phyloP scores from a whole-genome alignment of 2,888 invertebrate species.

The Aporophyla lueneburgensis region DNA sequence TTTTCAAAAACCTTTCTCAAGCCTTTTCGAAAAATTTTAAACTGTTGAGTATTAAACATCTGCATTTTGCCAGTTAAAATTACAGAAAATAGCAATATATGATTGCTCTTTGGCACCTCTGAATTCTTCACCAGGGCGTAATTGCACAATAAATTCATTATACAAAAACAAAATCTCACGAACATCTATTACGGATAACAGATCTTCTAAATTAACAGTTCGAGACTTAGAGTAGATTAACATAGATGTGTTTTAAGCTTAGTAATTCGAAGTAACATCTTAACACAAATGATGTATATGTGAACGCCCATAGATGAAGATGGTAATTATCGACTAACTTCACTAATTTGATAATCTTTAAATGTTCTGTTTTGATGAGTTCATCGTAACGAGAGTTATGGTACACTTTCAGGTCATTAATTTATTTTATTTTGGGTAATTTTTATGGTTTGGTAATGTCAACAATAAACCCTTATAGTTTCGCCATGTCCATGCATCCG shows the following conservation, averaged over 20 bases:
- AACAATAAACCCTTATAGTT: no score
- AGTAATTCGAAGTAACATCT: slow-evolving; percentile 86
- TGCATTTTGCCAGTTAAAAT: neutral
- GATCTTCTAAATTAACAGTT: slow-evolving; percentile 81
- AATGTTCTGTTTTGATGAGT: slow-evolving; percentile 87
- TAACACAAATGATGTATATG: slow-evolving; percentile 88
- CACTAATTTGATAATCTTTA: slow-evolving; percentile 86
- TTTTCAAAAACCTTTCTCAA: neutral
- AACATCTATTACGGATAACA: slow-evolving; percentile 83
- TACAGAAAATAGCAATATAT: neutral
- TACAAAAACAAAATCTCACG: slow-evolving; percentile 79
- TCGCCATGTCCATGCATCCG: no score
- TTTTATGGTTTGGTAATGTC: slow-evolving; percentile 53
- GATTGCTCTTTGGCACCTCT: neutral
- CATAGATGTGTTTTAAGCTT: slow-evolving; percentile 71
- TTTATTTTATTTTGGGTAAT: slow-evolving; percentile 74
- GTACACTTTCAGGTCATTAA: slow-evolving; percentile 77
- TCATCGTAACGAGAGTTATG: slow-evolving; percentile 78
- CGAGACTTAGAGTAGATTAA: slow-evolving; percentile 75
- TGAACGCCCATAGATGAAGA: slow-evolving; percentile 86
- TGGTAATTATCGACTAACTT: slow-evolving; percentile 85
- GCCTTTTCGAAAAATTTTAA: neutral
- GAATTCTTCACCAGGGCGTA: slow-evolving; percentile 11
- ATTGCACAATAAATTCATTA: slow-evolving; percentile 43
- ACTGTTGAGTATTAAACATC: no score